phyloP scores from a whole-genome alignment of 1,140 invertebrate species.

The Papilio polyxenes region DNA sequence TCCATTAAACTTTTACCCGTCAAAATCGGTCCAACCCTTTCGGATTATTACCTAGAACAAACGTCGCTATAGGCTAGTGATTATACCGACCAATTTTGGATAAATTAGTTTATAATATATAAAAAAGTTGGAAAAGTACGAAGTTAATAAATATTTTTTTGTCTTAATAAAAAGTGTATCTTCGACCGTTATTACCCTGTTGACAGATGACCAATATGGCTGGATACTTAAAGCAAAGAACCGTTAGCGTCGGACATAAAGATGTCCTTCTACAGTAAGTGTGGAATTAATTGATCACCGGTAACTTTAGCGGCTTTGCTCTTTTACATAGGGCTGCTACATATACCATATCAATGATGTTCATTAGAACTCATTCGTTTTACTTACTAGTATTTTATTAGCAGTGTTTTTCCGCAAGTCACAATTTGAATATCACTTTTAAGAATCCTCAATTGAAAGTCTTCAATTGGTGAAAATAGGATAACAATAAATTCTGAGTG shows the following conservation, averaged over 20 bases:
- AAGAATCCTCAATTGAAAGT: not conserved
- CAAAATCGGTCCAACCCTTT: too few species aligned
- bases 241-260: conserved; percentile 62
- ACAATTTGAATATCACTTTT: not conserved
- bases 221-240: conserved; percentile 51
- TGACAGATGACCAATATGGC: conserved; percentile 48
- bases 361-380: too few species aligned
- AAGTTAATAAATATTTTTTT: not conserved
- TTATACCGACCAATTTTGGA: not conserved
- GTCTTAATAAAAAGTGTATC: not conserved
- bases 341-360: too few species aligned
- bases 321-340: conserved; percentile 8
- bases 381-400: too few species aligned
- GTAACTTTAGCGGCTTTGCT: conserved; percentile 48
- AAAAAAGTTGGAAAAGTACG: not conserved
- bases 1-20: too few species aligned
- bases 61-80: too few species aligned
- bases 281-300: conserved; percentile 65
- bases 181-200: conserved; percentile 50
- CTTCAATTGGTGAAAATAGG: not conserved
- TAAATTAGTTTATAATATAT: not conserved
- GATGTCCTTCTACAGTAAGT: conserved; percentile 56
- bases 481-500: not conserved
- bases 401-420: too few species aligned
- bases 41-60: too few species aligned